Percentiles rank a stretch among this genome's conserved stretches.
Evolutionary conservation across 2,888 invertebrate species (phyloP).

Genomic region (Desoria tigrina): DNA sequence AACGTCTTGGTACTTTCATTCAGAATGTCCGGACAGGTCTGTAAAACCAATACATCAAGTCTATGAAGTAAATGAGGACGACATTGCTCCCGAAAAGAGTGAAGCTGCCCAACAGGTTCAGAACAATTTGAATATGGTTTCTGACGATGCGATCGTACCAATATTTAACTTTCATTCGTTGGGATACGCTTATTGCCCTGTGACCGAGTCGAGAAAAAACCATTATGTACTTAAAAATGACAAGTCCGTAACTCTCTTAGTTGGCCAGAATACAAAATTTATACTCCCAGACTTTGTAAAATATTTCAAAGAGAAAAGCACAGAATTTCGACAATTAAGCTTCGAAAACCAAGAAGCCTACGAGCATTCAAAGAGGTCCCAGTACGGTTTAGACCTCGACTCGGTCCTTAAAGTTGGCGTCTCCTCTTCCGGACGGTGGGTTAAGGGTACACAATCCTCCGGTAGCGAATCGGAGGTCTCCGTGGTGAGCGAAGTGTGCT

Average conservation of each 20-base stretch:
- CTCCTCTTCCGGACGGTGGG: constrained; percentile 19
- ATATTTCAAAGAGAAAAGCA: background rate
- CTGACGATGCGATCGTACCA: background rate
- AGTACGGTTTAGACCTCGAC: constrained; percentile 11
- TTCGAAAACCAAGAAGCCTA: constrained; percentile 7
- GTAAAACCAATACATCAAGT: background rate
- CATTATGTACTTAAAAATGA: background rate
- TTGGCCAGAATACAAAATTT: background rate
- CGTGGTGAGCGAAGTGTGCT: background rate
- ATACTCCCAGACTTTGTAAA: constrained; percentile 3
- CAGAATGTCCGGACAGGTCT: constrained; percentile 21
- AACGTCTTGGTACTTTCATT: constrained; percentile 17
- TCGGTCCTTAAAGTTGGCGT: constrained; percentile 9
- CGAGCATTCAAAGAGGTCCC: background rate
- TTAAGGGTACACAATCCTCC: background rate
- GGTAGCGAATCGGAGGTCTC: background rate
- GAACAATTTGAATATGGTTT: background rate
- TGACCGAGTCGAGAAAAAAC: constrained; percentile 11
- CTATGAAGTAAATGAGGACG: background rate
- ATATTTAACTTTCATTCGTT: constrained; percentile 15
- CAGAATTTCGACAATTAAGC: background rate
- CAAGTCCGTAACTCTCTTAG: background rate
- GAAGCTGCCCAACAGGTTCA: background rate
- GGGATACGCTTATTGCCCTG: constrained; percentile 25
- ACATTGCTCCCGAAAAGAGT: background rate